These are phyloP conservation scores for Aphodius granarius DNA, from an alignment of 2,888 invertebrate species.

Conservation along the genomic window DNA sequence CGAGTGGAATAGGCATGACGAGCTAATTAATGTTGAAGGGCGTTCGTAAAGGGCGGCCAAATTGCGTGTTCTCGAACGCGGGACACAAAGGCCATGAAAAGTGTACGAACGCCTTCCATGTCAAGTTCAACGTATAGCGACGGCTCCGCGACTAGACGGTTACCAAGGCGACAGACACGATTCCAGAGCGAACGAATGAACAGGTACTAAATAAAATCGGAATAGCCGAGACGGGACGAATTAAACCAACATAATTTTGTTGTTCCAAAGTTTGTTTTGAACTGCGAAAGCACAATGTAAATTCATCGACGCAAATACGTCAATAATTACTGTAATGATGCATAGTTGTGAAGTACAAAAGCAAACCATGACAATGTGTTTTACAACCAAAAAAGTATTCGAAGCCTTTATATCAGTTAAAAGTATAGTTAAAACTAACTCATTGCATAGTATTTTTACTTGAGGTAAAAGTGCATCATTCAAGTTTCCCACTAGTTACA, in stretches of 20 bases:
- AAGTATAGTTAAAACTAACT: too few relatives aligned
- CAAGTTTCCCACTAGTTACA: too few relatives aligned
- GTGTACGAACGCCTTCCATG: neutral
- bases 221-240: neutral
- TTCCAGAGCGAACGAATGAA: constrained; percentile 26
- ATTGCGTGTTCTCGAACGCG: neutral
- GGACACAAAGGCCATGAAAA: neutral
- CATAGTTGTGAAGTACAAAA: too few relatives aligned
- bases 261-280: neutral
- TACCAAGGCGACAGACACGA: constrained; percentile 31
- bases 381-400: too few relatives aligned
- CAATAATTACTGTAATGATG: too few relatives aligned
- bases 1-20: neutral
- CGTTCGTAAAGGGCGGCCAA: neutral
- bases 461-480: too few relatives aligned
- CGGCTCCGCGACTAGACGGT: constrained; percentile 31
- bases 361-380: too few relatives aligned
- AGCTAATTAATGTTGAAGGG: neutral
- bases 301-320: too few relatives aligned
- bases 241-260: neutral
- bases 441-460: too few relatives aligned
- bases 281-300: too few relatives aligned
- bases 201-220: constrained; percentile 30
- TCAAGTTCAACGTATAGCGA: neutral
- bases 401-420: too few relatives aligned